Evolutionary conservation across 30 jellyfish, hydroid and myxozoan species (phyloP).

Genomic region (Cassiopea andromeda): DNA sequence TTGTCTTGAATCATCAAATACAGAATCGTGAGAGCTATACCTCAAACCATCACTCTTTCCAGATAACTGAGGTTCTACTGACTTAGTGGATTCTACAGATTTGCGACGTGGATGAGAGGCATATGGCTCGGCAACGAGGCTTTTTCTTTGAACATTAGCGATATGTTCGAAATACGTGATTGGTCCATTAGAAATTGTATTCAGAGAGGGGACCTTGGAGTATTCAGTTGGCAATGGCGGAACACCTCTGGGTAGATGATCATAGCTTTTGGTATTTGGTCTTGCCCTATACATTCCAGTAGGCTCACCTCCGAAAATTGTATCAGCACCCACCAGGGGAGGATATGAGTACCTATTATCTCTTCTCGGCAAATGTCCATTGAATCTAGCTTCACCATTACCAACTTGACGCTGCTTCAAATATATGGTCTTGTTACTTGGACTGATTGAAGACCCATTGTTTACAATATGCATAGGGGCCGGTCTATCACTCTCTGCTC

Average conservation of each 20-base stretch:
- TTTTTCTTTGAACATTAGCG: constrained; percentile 28
- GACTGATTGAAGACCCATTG: not conserved
- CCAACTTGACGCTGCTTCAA: constrained; percentile 31
- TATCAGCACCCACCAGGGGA: constrained; percentile 16
- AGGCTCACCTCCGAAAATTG: not conserved
- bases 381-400: not conserved
- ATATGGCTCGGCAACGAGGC: constrained; percentile 51
- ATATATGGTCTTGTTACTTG: constrained; percentile 18
- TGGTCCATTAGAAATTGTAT: constrained; percentile 49
- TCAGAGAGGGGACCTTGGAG: not conserved
- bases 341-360: constrained; percentile 48
- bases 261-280: not conserved
- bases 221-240: not conserved
- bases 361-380: not conserved
- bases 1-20: constrained; percentile 1
- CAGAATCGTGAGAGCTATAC: not conserved
- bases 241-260: not conserved
- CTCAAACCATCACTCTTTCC: not conserved
- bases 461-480: not conserved
- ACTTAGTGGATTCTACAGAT: not conserved
- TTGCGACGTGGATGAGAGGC: constrained; percentile 49
- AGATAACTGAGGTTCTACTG: not conserved
- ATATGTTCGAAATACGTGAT: constrained; percentile 46
- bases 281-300: not conserved
- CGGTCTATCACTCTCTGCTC: not conserved